These are phyloP conservation scores for Acrobasis consociella DNA, from an alignment of 2,888 invertebrate genomes.

Conservation along the genomic window DNA sequence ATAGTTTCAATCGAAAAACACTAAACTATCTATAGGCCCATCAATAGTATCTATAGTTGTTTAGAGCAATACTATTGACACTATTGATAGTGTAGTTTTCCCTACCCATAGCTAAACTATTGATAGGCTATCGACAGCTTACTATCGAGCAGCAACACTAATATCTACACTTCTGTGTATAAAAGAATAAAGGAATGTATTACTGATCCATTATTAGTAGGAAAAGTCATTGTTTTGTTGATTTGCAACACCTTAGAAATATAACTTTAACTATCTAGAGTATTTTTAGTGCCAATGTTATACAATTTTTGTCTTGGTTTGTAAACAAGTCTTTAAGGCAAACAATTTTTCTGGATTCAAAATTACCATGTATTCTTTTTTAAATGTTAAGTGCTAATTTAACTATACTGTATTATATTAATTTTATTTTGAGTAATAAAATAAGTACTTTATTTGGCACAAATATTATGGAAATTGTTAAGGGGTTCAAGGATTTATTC, in stretches of 20 bases:
- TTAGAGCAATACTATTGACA: no score
- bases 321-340: background rate
- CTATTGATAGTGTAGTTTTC: no score
- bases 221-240: no score
- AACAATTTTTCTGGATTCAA: background rate
- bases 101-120: no score
- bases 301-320: background rate
- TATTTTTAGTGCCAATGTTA: constrained; percentile 11
- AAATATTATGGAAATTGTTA: background rate
- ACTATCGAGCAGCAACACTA: no score
- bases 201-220: background rate
- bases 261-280: background rate
- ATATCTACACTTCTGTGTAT: background rate
- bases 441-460: constrained; percentile 4
- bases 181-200: background rate
- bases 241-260: no score
- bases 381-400: background rate
- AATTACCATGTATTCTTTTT: background rate
- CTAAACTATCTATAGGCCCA: no score
- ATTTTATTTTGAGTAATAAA: constrained; percentile 3
- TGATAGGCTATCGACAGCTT: no score
- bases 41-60: no score
- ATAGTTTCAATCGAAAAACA: no score
- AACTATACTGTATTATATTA: background rate
- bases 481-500: constrained; percentile 2